Percentiles rank a stretch among this genome's conserved stretches.
Conservation (phyloP, 2,888 invertebrate genomes). For the Athalia rosae region DNA sequence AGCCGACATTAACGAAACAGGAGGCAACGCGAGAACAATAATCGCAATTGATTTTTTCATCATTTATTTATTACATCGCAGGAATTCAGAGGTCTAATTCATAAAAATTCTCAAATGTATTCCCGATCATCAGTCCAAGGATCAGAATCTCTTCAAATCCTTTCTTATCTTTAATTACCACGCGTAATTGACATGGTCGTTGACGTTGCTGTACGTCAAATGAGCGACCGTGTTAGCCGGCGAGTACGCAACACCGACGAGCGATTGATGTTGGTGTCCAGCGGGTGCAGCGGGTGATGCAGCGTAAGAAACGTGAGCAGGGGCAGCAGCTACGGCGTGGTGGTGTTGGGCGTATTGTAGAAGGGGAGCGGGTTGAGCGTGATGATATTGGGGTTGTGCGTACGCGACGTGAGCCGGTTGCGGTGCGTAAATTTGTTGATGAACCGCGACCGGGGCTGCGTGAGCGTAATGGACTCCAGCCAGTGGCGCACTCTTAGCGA, state of each 20-base stretch:
- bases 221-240: slow-evolving; percentile 55
- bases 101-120: too few species aligned
- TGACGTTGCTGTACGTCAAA: slow-evolving; percentile 54
- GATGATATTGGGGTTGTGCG: neutral
- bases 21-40: too few species aligned
- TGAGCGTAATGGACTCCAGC: slow-evolving; percentile 19
- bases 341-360: neutral
- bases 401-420: too few species aligned
- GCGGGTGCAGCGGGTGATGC: slow-evolving; percentile 44
- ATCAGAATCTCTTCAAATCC: too few species aligned
- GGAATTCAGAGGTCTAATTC: too few species aligned
- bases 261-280: slow-evolving; percentile 48
- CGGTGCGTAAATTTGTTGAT: too few species aligned
- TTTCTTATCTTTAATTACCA: slow-evolving; percentile 45
- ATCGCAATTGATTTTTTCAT: too few species aligned
- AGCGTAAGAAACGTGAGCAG: slow-evolving; percentile 42
- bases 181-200: slow-evolving; percentile 55
- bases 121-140: too few species aligned
- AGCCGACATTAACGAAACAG: too few species aligned
- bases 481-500: slow-evolving; percentile 46
- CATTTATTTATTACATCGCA: too few species aligned
- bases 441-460: neutral
- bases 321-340: neutral
- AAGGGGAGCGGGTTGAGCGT: slow-evolving; percentile 34
- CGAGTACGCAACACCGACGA: slow-evolving; percentile 51